Conservation (phyloP, 2,888 invertebrate genomes). For the Cheilosia urbana region DNA sequence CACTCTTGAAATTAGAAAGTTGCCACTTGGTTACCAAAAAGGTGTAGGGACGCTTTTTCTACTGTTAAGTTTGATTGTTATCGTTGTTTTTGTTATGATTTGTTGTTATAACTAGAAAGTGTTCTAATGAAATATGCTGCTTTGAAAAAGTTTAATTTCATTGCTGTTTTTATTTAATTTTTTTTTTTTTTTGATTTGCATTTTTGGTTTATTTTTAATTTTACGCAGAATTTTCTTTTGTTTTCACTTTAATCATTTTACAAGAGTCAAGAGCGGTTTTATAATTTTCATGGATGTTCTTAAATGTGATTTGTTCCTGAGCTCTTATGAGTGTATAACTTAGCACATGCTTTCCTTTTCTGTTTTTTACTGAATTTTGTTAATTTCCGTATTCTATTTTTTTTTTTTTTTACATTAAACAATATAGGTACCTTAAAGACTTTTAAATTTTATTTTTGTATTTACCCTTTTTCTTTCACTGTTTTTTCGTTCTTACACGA, state of each 20-base stretch:
- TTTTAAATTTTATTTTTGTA: too few species aligned
- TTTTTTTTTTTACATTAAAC: too few species aligned
- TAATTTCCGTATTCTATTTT: rapidly evolving
- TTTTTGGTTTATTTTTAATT: slow-evolving; percentile 9
- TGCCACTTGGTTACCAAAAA: background rate
- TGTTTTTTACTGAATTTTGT: too few species aligned
- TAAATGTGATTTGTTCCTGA: too few species aligned
- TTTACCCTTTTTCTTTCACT: too few species aligned
- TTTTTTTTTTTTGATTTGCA: background rate
- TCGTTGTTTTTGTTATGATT: slow-evolving; percentile 13
- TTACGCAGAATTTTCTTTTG: slow-evolving; percentile 6
- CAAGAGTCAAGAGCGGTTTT: background rate
- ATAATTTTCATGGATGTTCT: background rate
- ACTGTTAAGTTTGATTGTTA: slow-evolving; percentile 19
- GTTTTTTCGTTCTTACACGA: too few species aligned
- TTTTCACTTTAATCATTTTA: background rate
- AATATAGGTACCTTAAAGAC: too few species aligned
- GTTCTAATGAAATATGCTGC: background rate
- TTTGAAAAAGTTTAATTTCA: background rate
- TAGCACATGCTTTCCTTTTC: too few species aligned
- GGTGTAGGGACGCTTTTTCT: slow-evolving; percentile 4
- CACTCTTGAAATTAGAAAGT: slow-evolving; percentile 23
- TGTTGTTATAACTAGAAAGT: background rate
- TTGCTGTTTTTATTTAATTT: too few species aligned
- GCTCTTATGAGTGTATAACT: too few species aligned